A percentile compares a stretch with the other conserved stretches of the same genome.
phyloP scores from a whole-genome alignment of 2,113 vertebrate genomes.

The Xerus inauris region DNA sequence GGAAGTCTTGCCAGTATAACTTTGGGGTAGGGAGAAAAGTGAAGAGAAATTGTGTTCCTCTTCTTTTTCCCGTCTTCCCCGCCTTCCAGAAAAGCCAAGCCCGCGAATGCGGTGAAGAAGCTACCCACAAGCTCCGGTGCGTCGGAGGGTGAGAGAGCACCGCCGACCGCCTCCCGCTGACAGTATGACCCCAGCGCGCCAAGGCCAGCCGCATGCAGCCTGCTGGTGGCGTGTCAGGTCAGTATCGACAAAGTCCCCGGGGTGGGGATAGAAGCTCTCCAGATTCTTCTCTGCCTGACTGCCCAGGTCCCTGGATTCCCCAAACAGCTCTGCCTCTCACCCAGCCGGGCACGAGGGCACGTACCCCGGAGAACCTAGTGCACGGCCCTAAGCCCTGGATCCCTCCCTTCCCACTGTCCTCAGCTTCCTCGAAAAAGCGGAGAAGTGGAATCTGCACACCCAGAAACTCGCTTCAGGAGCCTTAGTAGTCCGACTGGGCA shows the following conservation, averaged over 20 bases:
- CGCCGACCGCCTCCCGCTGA: not conserved
- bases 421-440: slow-evolving; percentile 79
- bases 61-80: not conserved
- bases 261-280: not conserved
- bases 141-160: not conserved
- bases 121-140: not conserved
- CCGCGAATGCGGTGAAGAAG: not conserved
- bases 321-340: slow-evolving; percentile 36
- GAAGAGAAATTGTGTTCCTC: not conserved
- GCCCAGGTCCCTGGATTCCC: not conserved
- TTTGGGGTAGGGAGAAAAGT: slow-evolving; percentile 18
- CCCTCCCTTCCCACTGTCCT: slow-evolving; percentile 49
- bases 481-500: slow-evolving; percentile 69
- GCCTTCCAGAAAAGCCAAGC: slow-evolving; percentile 37
- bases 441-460: slow-evolving; percentile 72
- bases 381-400: slow-evolving; percentile 40
- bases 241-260: not conserved
- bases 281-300: not conserved
- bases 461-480: slow-evolving; percentile 64
- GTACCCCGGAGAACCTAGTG: not conserved
- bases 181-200: not conserved
- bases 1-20: slow-evolving; percentile 65
- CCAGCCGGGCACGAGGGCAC: not conserved
- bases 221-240: not conserved
- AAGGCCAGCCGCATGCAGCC: not conserved